Percentiles rank a stretch among this genome's conserved stretches.
Evolutionary conservation across 2,797 vertebrate genomes (phyloP).

Genomic region (Myripristis murdjan): DNA sequence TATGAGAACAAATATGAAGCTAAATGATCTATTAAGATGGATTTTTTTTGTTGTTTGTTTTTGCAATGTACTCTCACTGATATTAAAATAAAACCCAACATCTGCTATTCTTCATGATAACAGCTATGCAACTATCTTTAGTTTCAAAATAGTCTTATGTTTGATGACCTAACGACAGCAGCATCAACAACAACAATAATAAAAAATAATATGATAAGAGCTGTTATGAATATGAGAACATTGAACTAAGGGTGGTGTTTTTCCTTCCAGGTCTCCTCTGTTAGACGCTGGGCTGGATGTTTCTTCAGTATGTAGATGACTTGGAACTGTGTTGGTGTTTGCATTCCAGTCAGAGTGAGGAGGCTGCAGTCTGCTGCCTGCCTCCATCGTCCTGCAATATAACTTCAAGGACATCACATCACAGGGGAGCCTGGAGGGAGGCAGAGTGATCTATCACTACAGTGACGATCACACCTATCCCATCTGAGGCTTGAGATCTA

Average conservation of each 20-base stretch:
- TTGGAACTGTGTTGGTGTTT: slow-evolving; percentile 60
- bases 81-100: not conserved
- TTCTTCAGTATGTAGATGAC: not conserved
- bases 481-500: slow-evolving; percentile 24
- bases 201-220: not conserved
- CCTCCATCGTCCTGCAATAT: slow-evolving; percentile 52
- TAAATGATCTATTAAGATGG: too few relatives aligned
- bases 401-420: slow-evolving; percentile 76
- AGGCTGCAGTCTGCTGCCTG: slow-evolving; percentile 70
- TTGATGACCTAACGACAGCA: not conserved
- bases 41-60: too few relatives aligned
- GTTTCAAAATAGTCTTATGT: slow-evolving; percentile 1
- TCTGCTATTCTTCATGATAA: not conserved
- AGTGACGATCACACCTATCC: slow-evolving; percentile 42
- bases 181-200: too few relatives aligned
- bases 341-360: slow-evolving; percentile 67
- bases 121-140: not conserved
- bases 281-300: slow-evolving; percentile 15
- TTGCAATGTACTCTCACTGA: too few relatives aligned
- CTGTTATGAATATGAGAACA: not conserved
- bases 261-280: slow-evolving; percentile 16
- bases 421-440: slow-evolving; percentile 46
- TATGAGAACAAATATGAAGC: too few relatives aligned
- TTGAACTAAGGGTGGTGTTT: not conserved
- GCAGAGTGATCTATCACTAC: slow-evolving; percentile 61